phyloP scores from a whole-genome alignment of 1,140 invertebrate species.

The Aphelinus atriplicis region DNA sequence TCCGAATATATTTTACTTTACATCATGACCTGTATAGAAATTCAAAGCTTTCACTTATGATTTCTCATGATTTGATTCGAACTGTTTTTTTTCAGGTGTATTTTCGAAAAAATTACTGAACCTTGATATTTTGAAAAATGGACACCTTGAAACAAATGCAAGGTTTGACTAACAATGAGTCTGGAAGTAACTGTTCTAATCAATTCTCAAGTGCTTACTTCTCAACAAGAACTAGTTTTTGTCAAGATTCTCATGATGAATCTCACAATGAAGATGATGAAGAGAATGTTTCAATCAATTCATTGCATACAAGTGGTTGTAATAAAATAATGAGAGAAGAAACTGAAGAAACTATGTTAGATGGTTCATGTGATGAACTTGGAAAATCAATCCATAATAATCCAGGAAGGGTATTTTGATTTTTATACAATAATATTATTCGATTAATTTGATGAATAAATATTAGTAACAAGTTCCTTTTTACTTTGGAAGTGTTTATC shows the following conservation, averaged over 20 bases:
- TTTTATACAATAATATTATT: constrained; percentile 6
- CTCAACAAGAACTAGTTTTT: constrained; percentile 29
- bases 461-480: background rate
- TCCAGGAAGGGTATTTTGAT: constrained; percentile 42
- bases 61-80: too few species aligned
- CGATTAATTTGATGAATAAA: constrained; percentile 1
- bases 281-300: constrained; percentile 21
- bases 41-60: too few species aligned
- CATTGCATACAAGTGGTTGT: background rate
- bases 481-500: constrained; percentile 20
- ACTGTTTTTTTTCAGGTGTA: too few species aligned
- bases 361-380: constrained; percentile 47
- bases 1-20: too few species aligned
- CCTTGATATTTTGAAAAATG: constrained; percentile 17
- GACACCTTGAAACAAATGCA: background rate
- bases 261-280: constrained; percentile 9
- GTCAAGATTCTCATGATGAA: constrained; percentile 13
- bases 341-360: constrained; percentile 46
- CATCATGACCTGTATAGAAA: too few species aligned
- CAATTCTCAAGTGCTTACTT: constrained; percentile 31
- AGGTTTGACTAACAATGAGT: constrained; percentile 5
- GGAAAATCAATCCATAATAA: constrained; percentile 40
- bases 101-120: background rate
- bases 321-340: constrained; percentile 35
- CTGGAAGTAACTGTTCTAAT: constrained; percentile 18